Evolutionary conservation across 2,888 invertebrate species (phyloP).

Genomic region (Diarsia dahlii): DNA sequence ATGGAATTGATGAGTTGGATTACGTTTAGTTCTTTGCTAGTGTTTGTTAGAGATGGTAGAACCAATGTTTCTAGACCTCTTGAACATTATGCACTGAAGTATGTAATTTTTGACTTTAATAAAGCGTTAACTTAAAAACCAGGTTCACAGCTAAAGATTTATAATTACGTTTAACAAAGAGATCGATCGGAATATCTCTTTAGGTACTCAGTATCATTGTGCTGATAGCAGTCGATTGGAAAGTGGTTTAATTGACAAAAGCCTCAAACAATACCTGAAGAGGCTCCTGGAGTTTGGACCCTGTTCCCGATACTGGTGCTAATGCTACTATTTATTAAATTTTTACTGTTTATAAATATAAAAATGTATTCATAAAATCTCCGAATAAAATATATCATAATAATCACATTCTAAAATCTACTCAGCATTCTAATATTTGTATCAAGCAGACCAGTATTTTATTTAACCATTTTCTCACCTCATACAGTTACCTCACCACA

Average conservation of each 20-base stretch:
- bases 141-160: too few species aligned
- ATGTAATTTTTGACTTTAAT: too few species aligned
- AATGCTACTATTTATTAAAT: neutral
- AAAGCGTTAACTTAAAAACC: too few species aligned
- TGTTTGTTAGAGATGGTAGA: neutral
- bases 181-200: neutral
- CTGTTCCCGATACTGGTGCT: neutral
- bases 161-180: neutral
- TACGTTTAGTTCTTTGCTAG: neutral
- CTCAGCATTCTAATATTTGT: neutral
- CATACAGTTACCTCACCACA: conserved; percentile 10
- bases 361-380: too few species aligned
- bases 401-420: neutral
- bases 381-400: neutral
- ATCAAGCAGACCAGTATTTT: neutral
- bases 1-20: neutral
- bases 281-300: neutral
- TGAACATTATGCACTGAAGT: neutral
- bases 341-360: neutral
- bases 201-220: neutral
- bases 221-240: neutral
- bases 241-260: neutral
- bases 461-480: neutral
- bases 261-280: neutral
- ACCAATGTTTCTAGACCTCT: neutral